These are phyloP conservation scores for Disparrhopalites patrizii DNA, from an alignment of 2,888 invertebrate genomes.

Conservation along the genomic window DNA sequence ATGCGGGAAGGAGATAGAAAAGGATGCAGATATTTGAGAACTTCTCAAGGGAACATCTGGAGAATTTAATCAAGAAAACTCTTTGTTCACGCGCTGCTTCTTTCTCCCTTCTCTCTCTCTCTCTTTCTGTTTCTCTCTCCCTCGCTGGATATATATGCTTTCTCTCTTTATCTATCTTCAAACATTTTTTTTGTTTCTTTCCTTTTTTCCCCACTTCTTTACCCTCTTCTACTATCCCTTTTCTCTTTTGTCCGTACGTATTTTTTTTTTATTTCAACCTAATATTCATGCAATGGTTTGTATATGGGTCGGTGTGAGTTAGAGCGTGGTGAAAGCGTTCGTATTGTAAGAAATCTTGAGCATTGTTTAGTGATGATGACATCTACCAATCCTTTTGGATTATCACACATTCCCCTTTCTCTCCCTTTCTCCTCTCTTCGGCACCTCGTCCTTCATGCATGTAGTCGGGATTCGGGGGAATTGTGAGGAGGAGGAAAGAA, in stretches of 20 bases:
- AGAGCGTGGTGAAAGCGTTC: no score
- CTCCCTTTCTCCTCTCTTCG: background rate
- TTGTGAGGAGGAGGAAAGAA: no score
- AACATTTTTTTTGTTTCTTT: constrained; percentile 1
- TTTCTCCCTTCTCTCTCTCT: background rate
- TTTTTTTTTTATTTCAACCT: background rate
- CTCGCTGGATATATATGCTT: background rate
- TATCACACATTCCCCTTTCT: background rate
- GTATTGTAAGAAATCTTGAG: background rate
- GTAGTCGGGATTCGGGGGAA: no score
- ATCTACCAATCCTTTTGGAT: background rate
- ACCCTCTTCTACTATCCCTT: background rate
- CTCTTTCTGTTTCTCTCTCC: background rate
- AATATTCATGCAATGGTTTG: background rate
- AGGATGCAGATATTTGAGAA: constrained; percentile 16
- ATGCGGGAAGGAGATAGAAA: background rate
- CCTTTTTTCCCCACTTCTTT: background rate
- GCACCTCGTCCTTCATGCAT: background rate
- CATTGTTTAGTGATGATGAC: background rate
- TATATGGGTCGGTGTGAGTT: no score
- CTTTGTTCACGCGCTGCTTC: constrained; percentile 18
- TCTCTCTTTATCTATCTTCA: background rate
- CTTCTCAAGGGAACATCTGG: constrained; percentile 25
- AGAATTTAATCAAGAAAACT: constrained; percentile 29
- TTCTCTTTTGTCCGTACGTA: background rate